Conservation (phyloP, 2,888 invertebrate species). For the Lumbricus terrestris region DNA sequence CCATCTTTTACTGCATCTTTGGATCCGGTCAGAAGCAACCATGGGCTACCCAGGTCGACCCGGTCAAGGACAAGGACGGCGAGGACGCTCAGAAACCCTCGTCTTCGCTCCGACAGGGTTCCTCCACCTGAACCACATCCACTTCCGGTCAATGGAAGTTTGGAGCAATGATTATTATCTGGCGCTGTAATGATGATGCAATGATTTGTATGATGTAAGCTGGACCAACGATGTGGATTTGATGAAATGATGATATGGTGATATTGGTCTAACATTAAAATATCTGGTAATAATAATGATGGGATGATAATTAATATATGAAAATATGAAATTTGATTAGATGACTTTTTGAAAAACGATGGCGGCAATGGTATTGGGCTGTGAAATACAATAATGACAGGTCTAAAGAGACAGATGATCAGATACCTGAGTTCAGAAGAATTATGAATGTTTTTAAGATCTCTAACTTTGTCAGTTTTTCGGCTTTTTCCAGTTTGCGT, state of each 20-base stretch:
- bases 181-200: no score
- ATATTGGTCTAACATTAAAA: no score
- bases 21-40: slow-evolving; percentile 34
- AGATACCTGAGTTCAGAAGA: not conserved
- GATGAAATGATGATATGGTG: not conserved
- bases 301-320: not conserved
- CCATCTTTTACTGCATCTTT: slow-evolving; percentile 34
- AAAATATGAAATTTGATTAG: not conserved
- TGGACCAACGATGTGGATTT: no score
- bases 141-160: not conserved
- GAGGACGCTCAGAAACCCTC: not conserved
- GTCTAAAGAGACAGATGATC: no score
- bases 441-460: not conserved
- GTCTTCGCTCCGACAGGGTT: not conserved
- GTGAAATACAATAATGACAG: not conserved
- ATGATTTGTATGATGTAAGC: no score
- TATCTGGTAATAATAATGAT: not conserved
- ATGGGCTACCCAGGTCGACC: slow-evolving; percentile 39
- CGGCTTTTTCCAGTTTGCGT: not conserved
- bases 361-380: not conserved
- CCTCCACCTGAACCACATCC: not conserved
- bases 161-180: no score
- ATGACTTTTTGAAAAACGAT: not conserved
- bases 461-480: not conserved
- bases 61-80: not conserved